Percentiles rank a stretch among this genome's conserved stretches.
Conservation (phyloP, 2,888 invertebrate genomes). For the Phengaris arion region DNA sequence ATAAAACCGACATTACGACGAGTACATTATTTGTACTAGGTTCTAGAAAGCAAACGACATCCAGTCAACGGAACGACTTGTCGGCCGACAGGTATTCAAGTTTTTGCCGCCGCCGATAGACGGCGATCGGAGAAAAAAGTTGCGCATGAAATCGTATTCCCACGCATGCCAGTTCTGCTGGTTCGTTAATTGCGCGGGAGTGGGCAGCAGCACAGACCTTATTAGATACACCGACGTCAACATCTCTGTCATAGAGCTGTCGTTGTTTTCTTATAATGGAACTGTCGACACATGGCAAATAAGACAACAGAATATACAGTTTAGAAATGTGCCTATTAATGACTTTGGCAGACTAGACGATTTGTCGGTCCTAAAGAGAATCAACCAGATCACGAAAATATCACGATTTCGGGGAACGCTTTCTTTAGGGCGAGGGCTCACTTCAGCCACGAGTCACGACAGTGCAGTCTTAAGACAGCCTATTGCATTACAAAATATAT, state of each 20-base stretch:
- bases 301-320: neutral
- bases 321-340: too few species aligned
- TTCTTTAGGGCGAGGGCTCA: too few species aligned
- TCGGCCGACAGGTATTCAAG: constrained; percentile 48
- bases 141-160: constrained; percentile 67
- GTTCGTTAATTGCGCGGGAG: constrained; percentile 40
- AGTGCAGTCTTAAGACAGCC: too few species aligned
- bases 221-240: constrained; percentile 29
- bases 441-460: too few species aligned
- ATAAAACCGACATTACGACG: neutral
- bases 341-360: too few species aligned
- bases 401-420: too few species aligned
- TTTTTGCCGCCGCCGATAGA: constrained; percentile 51
- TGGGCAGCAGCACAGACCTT: constrained; percentile 10
- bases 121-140: constrained; percentile 61
- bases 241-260: constrained; percentile 37
- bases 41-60: constrained; percentile 30
- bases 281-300: neutral
- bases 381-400: too few species aligned
- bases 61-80: constrained; percentile 40
- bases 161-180: constrained; percentile 64
- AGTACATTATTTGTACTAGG: constrained; percentile 26
- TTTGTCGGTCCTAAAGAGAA: too few species aligned
- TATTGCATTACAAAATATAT: too few species aligned
- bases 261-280: neutral